These are phyloP conservation scores for Sarcophaga peregrina DNA, from an alignment of 1,140 invertebrate genomes.

Conservation along the genomic window DNA sequence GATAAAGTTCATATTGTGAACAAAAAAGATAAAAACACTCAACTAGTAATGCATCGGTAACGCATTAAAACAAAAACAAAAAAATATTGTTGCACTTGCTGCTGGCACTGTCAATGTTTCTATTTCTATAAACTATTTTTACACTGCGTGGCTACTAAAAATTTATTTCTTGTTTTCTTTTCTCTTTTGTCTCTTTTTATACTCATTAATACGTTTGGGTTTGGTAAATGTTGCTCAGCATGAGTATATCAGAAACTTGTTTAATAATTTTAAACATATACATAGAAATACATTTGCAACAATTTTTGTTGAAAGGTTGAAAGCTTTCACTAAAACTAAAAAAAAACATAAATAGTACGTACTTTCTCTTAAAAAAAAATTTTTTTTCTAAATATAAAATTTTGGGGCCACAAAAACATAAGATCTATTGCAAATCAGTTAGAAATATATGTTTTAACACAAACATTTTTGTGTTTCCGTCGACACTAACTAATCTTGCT, in stretches of 20 bases:
- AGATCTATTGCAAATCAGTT: no score
- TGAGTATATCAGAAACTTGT: background rate
- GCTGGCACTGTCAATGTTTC: background rate
- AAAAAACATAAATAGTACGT: background rate
- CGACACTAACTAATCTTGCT: no score
- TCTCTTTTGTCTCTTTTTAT: background rate
- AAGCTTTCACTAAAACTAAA: background rate
- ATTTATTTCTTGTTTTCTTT: background rate
- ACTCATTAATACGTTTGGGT: background rate
- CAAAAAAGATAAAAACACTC: background rate
- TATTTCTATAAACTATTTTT: constrained; percentile 14
- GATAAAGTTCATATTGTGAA: background rate
- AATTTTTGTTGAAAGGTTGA: background rate
- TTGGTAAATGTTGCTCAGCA: background rate
- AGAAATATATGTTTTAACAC: no score
- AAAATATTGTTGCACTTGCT: constrained; percentile 19
- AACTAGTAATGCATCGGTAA: background rate
- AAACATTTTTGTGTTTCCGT: no score
- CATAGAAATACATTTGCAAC: background rate
- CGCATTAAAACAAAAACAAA: background rate
- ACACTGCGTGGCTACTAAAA: background rate
- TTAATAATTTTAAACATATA: background rate
- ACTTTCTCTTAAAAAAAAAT: background rate
- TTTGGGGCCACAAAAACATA: no score
- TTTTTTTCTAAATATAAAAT: no score